Base-by-base conservation (phyloP, 1,140 invertebrate species). In the Lordiphosa collinella region DNA sequence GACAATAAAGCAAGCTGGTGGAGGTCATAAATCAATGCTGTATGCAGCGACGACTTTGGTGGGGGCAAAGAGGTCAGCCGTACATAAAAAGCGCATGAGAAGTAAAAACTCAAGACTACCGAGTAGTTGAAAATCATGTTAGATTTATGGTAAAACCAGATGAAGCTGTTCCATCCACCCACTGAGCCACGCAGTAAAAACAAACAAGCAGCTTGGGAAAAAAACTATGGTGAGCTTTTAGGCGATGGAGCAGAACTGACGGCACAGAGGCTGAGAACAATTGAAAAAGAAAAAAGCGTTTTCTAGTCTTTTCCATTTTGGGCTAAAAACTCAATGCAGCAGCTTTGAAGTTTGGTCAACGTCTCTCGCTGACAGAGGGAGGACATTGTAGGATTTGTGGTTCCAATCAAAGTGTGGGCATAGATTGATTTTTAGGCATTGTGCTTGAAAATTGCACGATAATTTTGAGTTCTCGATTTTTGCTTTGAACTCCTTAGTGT, bases 61-160 rank as follows among this genome's bases (percentile, higher is more conserved):
- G 51, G 44, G 61, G 12, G 65, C 31, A 36, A 59, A 57, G 58
- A 58, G 69, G 65, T 73, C 75, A 59, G 37, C 40, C 32, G 35
- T 29, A 34, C 11, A 11, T 41, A 44, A 50, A 47, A 12, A 37
- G 32, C 14, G 31, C 35, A 7, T 18, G 41, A 38, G 32, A 32
- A 57, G 56, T 18, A 65, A 73, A 55, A 65, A 51, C 48, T 34
- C 36, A 22, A 51, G 47, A 46, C 22, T 31, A 44, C 47, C 40
- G 62, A 53, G 54, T 67, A 60, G 75, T 69, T 59, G 65, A 66
- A 58, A 68, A 82, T 75, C 55, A 70, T 50, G 51, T 31, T 63
- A 80, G 76, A 80, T 80, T 80, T 80, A 80, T 82, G 57, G 66
- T 70, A 43, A 51, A 62, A 57, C 54, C 75, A 62, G 57, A 68